phyloP scores from a whole-genome alignment of 2,888 invertebrate species.

The Andrena haemorrhoa region DNA sequence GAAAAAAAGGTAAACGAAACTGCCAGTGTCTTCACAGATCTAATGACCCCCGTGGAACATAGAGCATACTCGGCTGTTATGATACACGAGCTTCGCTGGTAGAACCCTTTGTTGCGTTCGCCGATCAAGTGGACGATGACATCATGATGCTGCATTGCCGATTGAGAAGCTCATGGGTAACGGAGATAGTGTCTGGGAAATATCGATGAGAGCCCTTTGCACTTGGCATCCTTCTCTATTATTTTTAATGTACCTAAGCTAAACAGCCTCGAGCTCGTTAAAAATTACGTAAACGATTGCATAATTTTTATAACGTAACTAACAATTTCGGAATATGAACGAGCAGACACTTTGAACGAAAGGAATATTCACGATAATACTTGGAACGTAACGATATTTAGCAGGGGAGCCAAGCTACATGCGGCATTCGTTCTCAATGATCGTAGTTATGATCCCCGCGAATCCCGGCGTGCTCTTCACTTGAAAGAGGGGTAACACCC shows the following conservation, averaged over 20 bases:
- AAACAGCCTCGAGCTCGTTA: conserved; percentile 13
- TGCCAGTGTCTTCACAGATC: conserved; percentile 34
- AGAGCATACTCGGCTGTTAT: conserved; percentile 30
- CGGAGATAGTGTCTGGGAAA: conserved; percentile 55
- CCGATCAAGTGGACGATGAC: conserved; percentile 61
- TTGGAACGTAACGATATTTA: not conserved
- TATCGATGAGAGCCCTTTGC: conserved; percentile 50
- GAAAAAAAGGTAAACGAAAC: conserved; percentile 40
- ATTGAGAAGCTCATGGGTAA: conserved; percentile 63
- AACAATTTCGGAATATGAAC: conserved; percentile 12
- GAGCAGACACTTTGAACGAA: conserved; percentile 21
- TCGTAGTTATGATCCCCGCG: conserved; percentile 1
- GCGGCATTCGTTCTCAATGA: conserved; percentile 4
- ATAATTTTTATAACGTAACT: conserved; percentile 24
- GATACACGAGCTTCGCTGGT: conserved; percentile 30
- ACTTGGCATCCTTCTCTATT: conserved; percentile 36
- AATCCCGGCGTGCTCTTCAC: conserved; percentile 37
- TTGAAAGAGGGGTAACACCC: conserved; percentile 10
- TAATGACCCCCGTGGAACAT: conserved; percentile 16
- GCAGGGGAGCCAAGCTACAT: not conserved
- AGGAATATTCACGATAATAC: not conserved
- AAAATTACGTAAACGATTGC: conserved; percentile 6
- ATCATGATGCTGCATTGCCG: conserved; percentile 69
- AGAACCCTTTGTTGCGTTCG: conserved; percentile 38
- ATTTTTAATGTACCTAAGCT: conserved; percentile 26